Evolutionary conservation across 2,797 vertebrate species (phyloP).

Genomic region (Sebastes oblongus): DNA sequence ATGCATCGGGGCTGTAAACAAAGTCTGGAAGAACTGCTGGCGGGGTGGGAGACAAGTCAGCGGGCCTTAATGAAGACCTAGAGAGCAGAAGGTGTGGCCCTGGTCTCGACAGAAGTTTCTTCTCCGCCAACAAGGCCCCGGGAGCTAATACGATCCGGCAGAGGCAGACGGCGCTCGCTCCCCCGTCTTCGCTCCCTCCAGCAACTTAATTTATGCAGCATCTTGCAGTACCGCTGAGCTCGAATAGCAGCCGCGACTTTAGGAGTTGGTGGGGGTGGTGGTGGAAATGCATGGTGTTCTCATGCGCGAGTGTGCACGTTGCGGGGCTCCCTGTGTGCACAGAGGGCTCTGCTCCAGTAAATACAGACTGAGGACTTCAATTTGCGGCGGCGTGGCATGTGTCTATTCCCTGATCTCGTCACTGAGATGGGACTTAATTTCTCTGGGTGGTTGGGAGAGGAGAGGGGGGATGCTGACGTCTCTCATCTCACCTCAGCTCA

Average conservation of each 20-base stretch:
- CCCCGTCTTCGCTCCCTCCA: conserved; percentile 39
- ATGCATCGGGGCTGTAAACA: conserved; percentile 23
- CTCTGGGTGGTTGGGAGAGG: neutral
- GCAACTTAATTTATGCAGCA: conserved; percentile 80
- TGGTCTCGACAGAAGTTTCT: conserved; percentile 28
- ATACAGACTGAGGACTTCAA: conserved; percentile 62
- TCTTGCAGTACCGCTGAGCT: conserved; percentile 74
- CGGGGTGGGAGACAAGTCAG: neutral
- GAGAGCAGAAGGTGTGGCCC: conserved; percentile 28
- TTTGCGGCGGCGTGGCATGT: conserved; percentile 50
- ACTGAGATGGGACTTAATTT: conserved; percentile 57
- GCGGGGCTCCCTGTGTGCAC: conserved; percentile 13
- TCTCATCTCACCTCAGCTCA: conserved; percentile 49
- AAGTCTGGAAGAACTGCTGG: neutral
- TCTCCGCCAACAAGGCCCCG: conserved; percentile 27
- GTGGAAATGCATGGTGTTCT: conserved; percentile 30
- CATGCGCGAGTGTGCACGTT: conserved; percentile 7
- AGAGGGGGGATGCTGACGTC: conserved; percentile 1
- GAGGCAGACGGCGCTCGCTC: conserved; percentile 43
- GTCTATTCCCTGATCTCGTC: conserved; percentile 60
- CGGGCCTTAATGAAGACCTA: conserved; percentile 38
- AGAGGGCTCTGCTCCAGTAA: conserved; percentile 61
- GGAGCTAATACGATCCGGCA: conserved; percentile 38
- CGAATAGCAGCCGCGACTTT: conserved; percentile 61
- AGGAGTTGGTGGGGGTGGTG: conserved; percentile 11